Percentiles rank a stretch among this genome's conserved stretches.
Evolutionary conservation across 2,888 invertebrate species (phyloP).

Genomic region (Trisateles emortualis): DNA sequence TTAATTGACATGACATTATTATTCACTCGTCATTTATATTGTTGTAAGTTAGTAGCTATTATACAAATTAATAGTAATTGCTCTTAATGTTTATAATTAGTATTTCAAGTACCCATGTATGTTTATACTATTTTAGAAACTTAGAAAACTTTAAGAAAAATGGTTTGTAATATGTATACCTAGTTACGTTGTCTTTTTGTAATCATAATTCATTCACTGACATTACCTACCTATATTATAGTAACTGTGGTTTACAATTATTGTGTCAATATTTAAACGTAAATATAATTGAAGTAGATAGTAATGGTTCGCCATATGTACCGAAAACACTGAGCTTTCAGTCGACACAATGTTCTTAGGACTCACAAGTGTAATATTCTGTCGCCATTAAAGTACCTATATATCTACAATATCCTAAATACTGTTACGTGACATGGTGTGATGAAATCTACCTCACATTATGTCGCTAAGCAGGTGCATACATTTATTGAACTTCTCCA

Average conservation of each 20-base stretch:
- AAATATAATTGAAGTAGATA: conserved; percentile 73
- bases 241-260: conserved; percentile 77
- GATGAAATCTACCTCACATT: conserved; percentile 23
- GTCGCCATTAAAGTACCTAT: conserved; percentile 77
- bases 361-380: conserved; percentile 80
- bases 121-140: conserved; percentile 66
- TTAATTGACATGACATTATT: conserved; percentile 37
- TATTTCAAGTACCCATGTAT: conserved; percentile 69
- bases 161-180: conserved; percentile 56
- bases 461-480: conserved; percentile 32
- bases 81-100: conserved; percentile 58
- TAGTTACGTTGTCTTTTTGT: conserved; percentile 60
- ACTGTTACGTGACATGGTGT: conserved; percentile 49
- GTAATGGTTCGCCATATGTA: conserved; percentile 74
- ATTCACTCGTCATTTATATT: conserved; percentile 56
- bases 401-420: conserved; percentile 59
- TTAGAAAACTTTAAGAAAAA: conserved; percentile 56
- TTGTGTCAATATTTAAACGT: conserved; percentile 76
- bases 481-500: conserved; percentile 6
- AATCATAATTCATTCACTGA: conserved; percentile 55
- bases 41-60: conserved; percentile 64
- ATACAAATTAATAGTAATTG: conserved; percentile 72
- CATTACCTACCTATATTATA: conserved; percentile 54
- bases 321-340: conserved; percentile 72
- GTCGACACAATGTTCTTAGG: conserved; percentile 72